Evolutionary conservation across 2,113 vertebrate species (phyloP).

Genomic region (Menidia beryllina): DNA sequence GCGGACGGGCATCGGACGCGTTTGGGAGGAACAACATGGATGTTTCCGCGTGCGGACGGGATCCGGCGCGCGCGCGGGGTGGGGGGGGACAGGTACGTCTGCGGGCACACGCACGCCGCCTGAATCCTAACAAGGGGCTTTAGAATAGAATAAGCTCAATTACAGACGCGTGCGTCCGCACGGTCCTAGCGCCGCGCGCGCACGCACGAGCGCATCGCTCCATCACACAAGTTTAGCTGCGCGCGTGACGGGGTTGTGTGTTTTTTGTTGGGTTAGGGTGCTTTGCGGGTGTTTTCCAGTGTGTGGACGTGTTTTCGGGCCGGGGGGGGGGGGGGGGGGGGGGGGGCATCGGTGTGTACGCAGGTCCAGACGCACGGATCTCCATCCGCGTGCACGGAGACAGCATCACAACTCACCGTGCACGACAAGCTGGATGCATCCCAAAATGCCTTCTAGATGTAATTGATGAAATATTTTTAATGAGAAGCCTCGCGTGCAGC

Average conservation of each 20-base stretch:
- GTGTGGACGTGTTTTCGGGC: background rate
- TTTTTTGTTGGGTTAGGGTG: background rate
- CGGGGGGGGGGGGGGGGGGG: no score
- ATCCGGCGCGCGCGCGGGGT: background rate
- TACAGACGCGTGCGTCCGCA: slow-evolving; percentile 28
- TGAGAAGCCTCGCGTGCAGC: slow-evolving; percentile 21
- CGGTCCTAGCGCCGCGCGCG: slow-evolving; percentile 53
- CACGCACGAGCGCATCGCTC: slow-evolving; percentile 54
- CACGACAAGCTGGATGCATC: background rate
- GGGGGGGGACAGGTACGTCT: slow-evolving; percentile 42
- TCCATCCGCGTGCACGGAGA: background rate
- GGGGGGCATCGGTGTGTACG: slow-evolving; percentile 27
- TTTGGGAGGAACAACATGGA: slow-evolving; percentile 26
- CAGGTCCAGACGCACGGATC: slow-evolving; percentile 6
- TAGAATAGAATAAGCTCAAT: slow-evolving; percentile 23
- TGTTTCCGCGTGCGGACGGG: background rate
- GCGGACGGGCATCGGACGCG: background rate
- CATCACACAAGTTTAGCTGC: slow-evolving; percentile 67
- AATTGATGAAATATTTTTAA: slow-evolving; percentile 9
- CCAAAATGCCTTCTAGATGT: background rate
- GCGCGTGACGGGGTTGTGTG: background rate
- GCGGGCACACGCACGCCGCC: background rate
- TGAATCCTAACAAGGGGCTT: slow-evolving; percentile 3
- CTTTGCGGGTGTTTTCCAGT: background rate
- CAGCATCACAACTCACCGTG: background rate